These are phyloP conservation scores for Chymomyza fuscimana DNA, from an alignment of 2,888 invertebrate species.

Conservation along the genomic window DNA sequence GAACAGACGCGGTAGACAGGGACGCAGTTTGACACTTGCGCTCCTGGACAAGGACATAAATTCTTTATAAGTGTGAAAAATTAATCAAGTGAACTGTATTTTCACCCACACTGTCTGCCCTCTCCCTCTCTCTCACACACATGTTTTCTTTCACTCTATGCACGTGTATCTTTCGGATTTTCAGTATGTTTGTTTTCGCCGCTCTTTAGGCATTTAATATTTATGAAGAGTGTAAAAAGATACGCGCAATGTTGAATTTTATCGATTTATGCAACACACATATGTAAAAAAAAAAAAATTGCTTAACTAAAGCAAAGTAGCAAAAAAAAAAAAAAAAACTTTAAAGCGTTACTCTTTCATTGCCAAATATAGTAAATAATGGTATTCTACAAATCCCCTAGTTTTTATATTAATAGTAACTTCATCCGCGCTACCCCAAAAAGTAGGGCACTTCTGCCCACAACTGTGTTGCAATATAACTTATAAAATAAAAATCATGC, in stretches of 20 bases:
- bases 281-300: slow-evolving; percentile 8
- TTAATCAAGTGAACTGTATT: slow-evolving; percentile 64
- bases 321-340: background rate
- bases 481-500: too few relatives aligned
- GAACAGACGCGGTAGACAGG: slow-evolving; percentile 25
- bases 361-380: too few relatives aligned
- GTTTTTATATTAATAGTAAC: too few relatives aligned
- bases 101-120: slow-evolving; percentile 2
- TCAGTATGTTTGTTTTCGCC: slow-evolving; percentile 14
- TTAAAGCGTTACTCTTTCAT: too few relatives aligned
- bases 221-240: slow-evolving; percentile 70
- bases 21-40: slow-evolving; percentile 57
- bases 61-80: slow-evolving; percentile 74
- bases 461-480: too few relatives aligned
- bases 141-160: slow-evolving; percentile 32
- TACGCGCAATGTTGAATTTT: slow-evolving; percentile 58
- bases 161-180: slow-evolving; percentile 11
- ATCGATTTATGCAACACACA: slow-evolving; percentile 80
- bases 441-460: too few relatives aligned
- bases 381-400: too few relatives aligned
- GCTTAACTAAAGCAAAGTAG: slow-evolving; percentile 39
- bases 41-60: slow-evolving; percentile 46
- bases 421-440: too few relatives aligned
- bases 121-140: background rate
- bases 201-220: slow-evolving; percentile 61